Conservation (phyloP, 2,888 invertebrate species). For the Conistra vaccinii region DNA sequence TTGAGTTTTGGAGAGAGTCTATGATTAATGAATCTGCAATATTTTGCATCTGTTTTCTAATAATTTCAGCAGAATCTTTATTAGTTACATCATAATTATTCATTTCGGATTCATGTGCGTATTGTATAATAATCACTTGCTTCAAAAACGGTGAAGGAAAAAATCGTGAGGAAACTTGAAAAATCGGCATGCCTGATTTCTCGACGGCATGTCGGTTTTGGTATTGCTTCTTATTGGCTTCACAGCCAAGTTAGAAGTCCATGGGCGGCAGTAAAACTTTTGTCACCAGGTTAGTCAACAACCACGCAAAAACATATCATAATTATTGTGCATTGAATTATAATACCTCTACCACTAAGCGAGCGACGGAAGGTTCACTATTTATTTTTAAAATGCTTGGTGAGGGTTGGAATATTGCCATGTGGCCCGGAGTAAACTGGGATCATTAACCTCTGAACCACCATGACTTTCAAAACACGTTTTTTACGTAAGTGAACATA, state of each 20-base stretch:
- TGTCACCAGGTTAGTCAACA: no score
- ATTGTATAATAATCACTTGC: no score
- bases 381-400: constrained; percentile 3
- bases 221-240: no score
- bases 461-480: background rate
- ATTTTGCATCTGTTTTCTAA: background rate
- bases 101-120: no score
- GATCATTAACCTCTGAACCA: constrained; percentile 3
- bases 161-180: no score
- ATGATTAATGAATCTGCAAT: background rate
- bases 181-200: no score
- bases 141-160: no score
- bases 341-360: background rate
- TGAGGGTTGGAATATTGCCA: constrained; percentile 4
- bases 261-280: no score
- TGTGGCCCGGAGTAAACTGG: background rate
- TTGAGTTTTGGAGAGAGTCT: background rate
- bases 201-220: no score
- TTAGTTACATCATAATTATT: background rate
- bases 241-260: no score
- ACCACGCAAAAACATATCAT: no score
- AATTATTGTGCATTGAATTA: background rate
- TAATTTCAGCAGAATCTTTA: background rate
- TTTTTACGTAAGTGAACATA: background rate
- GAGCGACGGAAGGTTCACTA: background rate